Conservation (phyloP, 2,888 invertebrate species). For the Tiliacea citrago region DNA sequence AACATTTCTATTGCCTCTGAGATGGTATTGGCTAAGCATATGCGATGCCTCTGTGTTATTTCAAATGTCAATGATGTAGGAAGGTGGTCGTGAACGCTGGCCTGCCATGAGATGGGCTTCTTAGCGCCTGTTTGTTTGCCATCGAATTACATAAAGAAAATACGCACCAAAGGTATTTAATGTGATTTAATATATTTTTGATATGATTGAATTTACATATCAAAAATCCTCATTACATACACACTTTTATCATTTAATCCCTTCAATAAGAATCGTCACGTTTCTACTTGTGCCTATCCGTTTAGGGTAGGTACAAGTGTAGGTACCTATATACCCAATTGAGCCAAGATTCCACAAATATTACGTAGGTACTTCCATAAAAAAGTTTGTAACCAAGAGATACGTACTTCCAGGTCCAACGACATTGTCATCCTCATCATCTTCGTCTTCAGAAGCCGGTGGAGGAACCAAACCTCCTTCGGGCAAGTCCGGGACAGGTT, state of each 20-base stretch:
- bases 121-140: background rate
- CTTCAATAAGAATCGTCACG: background rate
- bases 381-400: background rate
- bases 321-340: background rate
- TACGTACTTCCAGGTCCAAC: conserved; percentile 34
- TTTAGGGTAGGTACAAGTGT: background rate
- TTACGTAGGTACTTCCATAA: background rate
- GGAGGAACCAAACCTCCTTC: conserved; percentile 30
- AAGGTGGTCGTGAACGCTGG: background rate
- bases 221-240: background rate
- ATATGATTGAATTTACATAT: conserved; percentile 15
- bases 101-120: background rate
- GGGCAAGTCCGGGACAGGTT: conserved; percentile 33
- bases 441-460: conserved; percentile 23
- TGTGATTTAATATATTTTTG: background rate
- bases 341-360: background rate
- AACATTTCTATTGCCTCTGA: background rate
- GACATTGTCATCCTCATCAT: conserved; percentile 38
- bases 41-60: background rate
- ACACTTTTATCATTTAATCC: conserved; percentile 30
- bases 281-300: background rate
- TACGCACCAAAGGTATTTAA: background rate
- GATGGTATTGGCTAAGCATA: background rate
- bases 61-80: background rate
- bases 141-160: background rate